A percentile compares a stretch with the other conserved stretches of the same genome.
Evolutionary conservation across 1,140 invertebrate genomes (phyloP).

Genomic region (Cecropterus lyciades): DNA sequence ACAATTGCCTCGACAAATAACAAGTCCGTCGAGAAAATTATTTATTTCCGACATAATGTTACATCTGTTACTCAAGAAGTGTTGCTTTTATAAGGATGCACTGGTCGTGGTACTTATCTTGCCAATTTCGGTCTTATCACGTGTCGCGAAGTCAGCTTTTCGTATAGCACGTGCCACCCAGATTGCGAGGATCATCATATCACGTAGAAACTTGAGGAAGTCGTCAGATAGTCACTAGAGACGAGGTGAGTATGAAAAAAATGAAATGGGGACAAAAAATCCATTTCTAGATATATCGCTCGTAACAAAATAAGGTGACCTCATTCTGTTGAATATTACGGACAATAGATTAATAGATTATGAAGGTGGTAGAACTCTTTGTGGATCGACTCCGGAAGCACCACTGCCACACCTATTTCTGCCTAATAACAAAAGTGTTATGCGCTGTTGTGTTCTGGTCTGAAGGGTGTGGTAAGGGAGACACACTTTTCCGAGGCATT

Average conservation of each 20-base stretch:
- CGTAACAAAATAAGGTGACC: too few relatives aligned
- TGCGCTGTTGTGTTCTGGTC: too few relatives aligned
- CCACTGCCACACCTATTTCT: too few relatives aligned
- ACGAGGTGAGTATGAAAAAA: constrained; percentile 5
- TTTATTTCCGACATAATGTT: constrained; percentile 35
- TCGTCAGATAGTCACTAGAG: constrained; percentile 33
- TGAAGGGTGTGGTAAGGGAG: too few relatives aligned
- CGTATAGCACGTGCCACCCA: background rate
- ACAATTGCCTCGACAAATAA: constrained; percentile 33
- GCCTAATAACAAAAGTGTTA: too few relatives aligned
- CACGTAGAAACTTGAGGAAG: constrained; percentile 26
- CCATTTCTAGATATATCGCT: too few relatives aligned
- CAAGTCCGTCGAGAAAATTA: constrained; percentile 28
- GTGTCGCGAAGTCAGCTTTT: background rate
- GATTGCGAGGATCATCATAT: constrained; percentile 20
- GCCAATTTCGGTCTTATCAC: background rate
- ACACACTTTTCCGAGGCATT: too few relatives aligned
- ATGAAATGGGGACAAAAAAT: constrained; percentile 2
- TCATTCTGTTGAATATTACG: too few relatives aligned
- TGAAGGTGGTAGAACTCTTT: too few relatives aligned
- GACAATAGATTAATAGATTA: too few relatives aligned
- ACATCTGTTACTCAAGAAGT: constrained; percentile 26
- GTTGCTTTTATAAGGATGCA: constrained; percentile 24
- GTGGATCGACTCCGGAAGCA: too few relatives aligned
- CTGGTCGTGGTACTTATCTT: background rate